Conservation (phyloP, 2,113 vertebrate species). For the Riparia riparia region DNA sequence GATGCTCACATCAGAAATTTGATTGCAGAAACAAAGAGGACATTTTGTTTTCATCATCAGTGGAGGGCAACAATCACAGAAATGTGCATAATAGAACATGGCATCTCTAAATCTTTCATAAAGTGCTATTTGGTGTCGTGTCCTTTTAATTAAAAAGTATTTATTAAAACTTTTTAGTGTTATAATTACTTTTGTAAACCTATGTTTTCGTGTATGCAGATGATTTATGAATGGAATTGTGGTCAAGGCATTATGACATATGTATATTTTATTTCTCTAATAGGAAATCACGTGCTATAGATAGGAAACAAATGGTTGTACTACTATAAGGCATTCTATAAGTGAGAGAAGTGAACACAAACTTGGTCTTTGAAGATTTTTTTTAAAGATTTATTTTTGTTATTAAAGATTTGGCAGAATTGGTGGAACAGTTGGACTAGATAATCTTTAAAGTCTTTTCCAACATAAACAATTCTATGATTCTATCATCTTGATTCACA, state of each 20-base stretch:
- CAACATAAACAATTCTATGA: accelerated
- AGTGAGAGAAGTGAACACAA: background rate
- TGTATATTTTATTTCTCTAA: background rate
- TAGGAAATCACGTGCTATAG: background rate
- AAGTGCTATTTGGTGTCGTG: background rate
- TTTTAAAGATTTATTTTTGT: accelerated
- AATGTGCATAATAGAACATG: background rate
- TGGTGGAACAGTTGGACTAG: background rate
- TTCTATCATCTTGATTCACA: background rate
- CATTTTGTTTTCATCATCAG: background rate
- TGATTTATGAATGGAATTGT: background rate
- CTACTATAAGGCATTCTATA: background rate
- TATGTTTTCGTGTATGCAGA: background rate
- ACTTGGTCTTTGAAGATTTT: background rate
- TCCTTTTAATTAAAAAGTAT: background rate
- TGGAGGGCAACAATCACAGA: background rate
- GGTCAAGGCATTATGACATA: background rate
- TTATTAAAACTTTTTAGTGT: background rate
- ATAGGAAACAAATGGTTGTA: background rate
- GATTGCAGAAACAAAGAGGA: background rate
- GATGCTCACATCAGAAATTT: background rate
- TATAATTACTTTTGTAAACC: background rate
- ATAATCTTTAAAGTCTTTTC: background rate
- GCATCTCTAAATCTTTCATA: background rate
- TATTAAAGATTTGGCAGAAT: background rate